Base-by-base conservation (phyloP, 2,113 vertebrate species). In the Rhegmatorhina hoffmannsi region DNA sequence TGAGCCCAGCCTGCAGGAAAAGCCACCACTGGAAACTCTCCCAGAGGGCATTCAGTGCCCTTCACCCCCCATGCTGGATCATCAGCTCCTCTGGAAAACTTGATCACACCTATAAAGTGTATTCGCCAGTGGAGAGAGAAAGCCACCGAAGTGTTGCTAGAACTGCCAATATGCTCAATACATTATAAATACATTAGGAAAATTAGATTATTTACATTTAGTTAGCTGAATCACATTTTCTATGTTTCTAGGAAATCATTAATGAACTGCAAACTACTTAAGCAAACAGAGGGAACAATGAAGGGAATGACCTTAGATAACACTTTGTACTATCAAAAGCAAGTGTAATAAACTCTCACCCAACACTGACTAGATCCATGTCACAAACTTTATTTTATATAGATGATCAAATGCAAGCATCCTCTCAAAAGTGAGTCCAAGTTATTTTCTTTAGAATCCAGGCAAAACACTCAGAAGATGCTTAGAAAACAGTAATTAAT, bases 181-280 rank as follows among this genome's bases (percentile, higher is more conserved):
- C 17, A 17, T 58, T 53, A 81, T 17, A 89, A 84, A 90, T 31
- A 18, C n/a, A 84, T 66, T 58, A 74, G 28, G 49, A 52, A 86
- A 92, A 84, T 43, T 28, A 43, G 68, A 79, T 50, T 62, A 77
- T 76, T 95, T 80, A 89, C 44, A 90, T 53, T n/a, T 63, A 38
- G n/a, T 26, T 50, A 64, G 52, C 38, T 14, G 17, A 69, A 17
- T 53, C 33, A 53, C 28, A 17, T 77, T 92, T 89, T 62, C 76
- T 86, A 29, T 46, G 24, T 63, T 89, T 66, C 68, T 69, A 88
- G 83, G 13, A 80, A 86, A 90, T 60, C 55, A 79, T 83, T 91
- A 92, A 91, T 53, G 36, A 89, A 92, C 34, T 59, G 29, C 38
- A 74, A 91, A 77, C 60, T 50, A 40, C 33, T 55, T 91, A 67